Percentiles rank a stretch among this genome's conserved stretches.
phyloP scores from a whole-genome alignment of 1,140 invertebrate genomes.

The Apis dorsata region DNA sequence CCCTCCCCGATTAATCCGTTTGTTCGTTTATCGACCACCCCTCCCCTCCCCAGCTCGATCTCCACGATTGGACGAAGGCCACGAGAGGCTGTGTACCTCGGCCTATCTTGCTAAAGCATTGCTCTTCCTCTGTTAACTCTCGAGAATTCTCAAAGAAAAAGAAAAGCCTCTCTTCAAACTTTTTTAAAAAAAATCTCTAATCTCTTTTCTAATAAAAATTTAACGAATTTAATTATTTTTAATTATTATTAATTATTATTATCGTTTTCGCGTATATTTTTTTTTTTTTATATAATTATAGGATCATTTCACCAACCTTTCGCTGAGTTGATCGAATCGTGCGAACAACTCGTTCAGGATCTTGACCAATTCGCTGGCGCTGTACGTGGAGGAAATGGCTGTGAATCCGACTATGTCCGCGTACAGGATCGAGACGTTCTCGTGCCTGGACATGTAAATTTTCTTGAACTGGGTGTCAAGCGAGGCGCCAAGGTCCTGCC shows the following conservation, averaged over 20 bases:
- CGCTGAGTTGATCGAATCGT: constrained; percentile 94
- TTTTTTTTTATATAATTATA: too few species aligned
- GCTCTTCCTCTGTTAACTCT: too few species aligned
- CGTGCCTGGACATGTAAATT: constrained; percentile 98
- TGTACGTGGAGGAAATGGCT: constrained; percentile 96
- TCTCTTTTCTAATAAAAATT: too few species aligned
- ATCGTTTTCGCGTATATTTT: too few species aligned
- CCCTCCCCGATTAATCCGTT: constrained; percentile 30
- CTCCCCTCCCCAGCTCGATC: background rate
- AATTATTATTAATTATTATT: too few species aligned
- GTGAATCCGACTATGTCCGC: constrained; percentile 97
- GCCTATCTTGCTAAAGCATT: too few species aligned
- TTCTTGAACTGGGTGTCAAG: constrained; percentile 96
- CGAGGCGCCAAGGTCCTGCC: constrained; percentile 92
- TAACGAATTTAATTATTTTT: too few species aligned
- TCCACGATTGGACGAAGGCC: background rate
- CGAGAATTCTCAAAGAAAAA: too few species aligned
- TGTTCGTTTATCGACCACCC: background rate
- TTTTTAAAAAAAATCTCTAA: too few species aligned
- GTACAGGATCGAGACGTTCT: constrained; percentile 97
- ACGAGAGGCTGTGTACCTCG: too few species aligned
- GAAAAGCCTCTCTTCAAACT: too few species aligned
- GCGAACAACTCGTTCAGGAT: constrained; percentile 97
- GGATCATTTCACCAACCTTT: constrained; percentile 66
- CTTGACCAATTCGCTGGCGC: constrained; percentile 94